A percentile compares a stretch with the other conserved stretches of the same genome.
These are phyloP conservation scores for Cryptocephalus primarius DNA, from an alignment of 2,888 invertebrate genomes.

Conservation along the genomic window DNA sequence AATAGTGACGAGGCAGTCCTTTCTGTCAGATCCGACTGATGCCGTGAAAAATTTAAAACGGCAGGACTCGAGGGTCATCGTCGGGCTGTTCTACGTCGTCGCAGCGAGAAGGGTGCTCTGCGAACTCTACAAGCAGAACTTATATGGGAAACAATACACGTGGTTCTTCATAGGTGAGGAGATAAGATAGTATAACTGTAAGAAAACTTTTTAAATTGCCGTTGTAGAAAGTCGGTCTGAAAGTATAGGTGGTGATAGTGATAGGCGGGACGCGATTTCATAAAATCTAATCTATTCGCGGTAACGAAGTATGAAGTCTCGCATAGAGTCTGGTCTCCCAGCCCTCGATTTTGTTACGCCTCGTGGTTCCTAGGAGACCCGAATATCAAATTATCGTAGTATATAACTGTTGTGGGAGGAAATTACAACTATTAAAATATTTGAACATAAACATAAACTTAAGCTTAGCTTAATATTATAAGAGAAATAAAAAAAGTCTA, in stretches of 20 bases:
- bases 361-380: too few species aligned
- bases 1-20: conserved; percentile 93
- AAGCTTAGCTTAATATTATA: too few species aligned
- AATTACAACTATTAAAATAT: too few species aligned
- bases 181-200: not conserved
- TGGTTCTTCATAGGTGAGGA: conserved; percentile 96
- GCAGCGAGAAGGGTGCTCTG: conserved; percentile 94
- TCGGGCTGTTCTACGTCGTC: conserved; percentile 96
- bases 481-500: too few species aligned
- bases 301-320: too few species aligned
- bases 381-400: too few species aligned
- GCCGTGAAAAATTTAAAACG: conserved; percentile 89
- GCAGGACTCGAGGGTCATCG: conserved; percentile 95
- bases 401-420: too few species aligned
- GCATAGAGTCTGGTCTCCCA: too few species aligned
- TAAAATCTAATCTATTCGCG: too few species aligned
- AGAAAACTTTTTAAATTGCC: not conserved
- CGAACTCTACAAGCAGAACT: conserved; percentile 85
- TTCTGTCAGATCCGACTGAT: conserved; percentile 92
- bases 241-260: not conserved
- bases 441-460: too few species aligned
- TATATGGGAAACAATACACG: conserved; percentile 92
- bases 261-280: too few species aligned
- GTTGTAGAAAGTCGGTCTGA: not conserved
- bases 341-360: too few species aligned